Percentiles rank a stretch among this genome's conserved stretches.
Evolutionary conservation across 2,113 vertebrate species (phyloP).

Genomic region (Hirundichthys speculiger): DNA sequence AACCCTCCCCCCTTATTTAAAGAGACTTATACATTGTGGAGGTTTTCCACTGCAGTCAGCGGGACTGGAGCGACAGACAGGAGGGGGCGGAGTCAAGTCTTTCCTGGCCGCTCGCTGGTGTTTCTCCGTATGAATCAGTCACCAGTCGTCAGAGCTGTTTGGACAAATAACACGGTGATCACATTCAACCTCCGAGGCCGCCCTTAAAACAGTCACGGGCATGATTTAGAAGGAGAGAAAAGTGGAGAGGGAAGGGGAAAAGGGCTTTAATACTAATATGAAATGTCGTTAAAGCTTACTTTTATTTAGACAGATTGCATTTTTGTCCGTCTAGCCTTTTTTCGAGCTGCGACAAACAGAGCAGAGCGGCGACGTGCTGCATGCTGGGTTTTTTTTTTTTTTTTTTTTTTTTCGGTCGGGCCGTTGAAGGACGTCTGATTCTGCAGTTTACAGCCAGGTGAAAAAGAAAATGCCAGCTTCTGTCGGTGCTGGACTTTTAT

Average conservation of each 20-base stretch:
- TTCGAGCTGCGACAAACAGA: background rate
- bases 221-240: slow-evolving; percentile 32
- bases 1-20: slow-evolving; percentile 4
- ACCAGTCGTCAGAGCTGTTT: slow-evolving; percentile 61
- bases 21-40: slow-evolving; percentile 62
- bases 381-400: too few species aligned
- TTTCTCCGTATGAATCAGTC: slow-evolving; percentile 65
- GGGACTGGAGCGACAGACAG: slow-evolving; percentile 24
- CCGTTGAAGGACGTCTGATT: too few species aligned
- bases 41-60: slow-evolving; percentile 70
- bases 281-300: slow-evolving; percentile 31
- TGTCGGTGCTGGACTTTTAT: too few species aligned
- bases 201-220: slow-evolving; percentile 39
- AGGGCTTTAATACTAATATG: slow-evolving; percentile 36
- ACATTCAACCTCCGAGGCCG: slow-evolving; percentile 59
- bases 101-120: slow-evolving; percentile 59
- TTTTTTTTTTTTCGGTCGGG: too few species aligned
- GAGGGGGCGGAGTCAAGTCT: slow-evolving; percentile 25
- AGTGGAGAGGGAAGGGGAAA: slow-evolving; percentile 9
- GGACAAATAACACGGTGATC: slow-evolving; percentile 67
- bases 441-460: too few species aligned
- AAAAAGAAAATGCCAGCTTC: too few species aligned
- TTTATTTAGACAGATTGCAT: slow-evolving; percentile 39
- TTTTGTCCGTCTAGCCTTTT: slow-evolving; percentile 16
- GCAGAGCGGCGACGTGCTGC: slow-evolving; percentile 1